phyloP scores from a whole-genome alignment of 2,797 vertebrate genomes.

The Chaetodon trifasciatus region DNA sequence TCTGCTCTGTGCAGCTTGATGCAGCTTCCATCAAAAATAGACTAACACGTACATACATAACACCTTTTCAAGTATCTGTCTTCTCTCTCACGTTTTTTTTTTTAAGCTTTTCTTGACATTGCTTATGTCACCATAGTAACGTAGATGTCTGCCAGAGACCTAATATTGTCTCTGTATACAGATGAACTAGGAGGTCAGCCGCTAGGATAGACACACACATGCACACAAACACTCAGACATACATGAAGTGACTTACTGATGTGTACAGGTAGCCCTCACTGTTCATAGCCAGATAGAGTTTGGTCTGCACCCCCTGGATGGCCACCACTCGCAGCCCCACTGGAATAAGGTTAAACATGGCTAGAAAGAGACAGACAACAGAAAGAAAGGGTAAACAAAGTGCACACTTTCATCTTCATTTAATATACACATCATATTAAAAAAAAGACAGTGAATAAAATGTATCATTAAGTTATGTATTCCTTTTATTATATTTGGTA shows the following conservation, averaged over 20 bases:
- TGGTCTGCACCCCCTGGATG: slow-evolving; percentile 99
- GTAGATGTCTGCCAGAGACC: slow-evolving; percentile 45
- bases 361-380: slow-evolving; percentile 79
- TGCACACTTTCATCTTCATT: background rate
- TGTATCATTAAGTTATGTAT: background rate
- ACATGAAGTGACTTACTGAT: slow-evolving; percentile 89
- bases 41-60: too few species aligned
- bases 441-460: background rate
- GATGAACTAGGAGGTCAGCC: slow-evolving; percentile 47
- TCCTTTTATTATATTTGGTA: background rate
- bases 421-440: background rate
- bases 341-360: slow-evolving; percentile 99
- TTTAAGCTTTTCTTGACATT: background rate
- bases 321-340: slow-evolving; percentile 99
- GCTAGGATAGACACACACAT: slow-evolving; percentile 9
- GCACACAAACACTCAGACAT: slow-evolving; percentile 3
- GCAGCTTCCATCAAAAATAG: too few species aligned
- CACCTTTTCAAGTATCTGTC: background rate
- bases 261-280: slow-evolving; percentile 98
- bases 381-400: slow-evolving; percentile 6
- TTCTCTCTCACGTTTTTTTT: slow-evolving; percentile 4
- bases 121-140: slow-evolving; percentile 69
- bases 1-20: too few species aligned
- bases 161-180: slow-evolving; percentile 43
- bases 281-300: slow-evolving; percentile 99